Evolutionary conservation across 2,888 invertebrate species (phyloP).

Genomic region (Aproaerema taeniolella): DNA sequence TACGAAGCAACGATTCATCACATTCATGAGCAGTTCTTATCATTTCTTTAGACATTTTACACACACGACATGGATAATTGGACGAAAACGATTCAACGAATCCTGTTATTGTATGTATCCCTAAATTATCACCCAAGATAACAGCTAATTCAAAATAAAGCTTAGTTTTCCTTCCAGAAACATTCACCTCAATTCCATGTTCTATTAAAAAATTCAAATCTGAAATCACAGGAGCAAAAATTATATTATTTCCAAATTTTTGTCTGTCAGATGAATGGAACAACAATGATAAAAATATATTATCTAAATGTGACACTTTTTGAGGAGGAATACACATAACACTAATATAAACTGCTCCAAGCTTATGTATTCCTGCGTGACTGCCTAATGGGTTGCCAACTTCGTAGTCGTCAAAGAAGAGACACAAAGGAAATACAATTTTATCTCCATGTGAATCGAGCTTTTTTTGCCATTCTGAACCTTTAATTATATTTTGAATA

Average conservation of each 20-base stretch:
- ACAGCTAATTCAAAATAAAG: conserved; percentile 17
- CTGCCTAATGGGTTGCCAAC: conserved; percentile 18
- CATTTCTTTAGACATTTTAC: conserved; percentile 14
- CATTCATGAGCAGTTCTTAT: conserved; percentile 7
- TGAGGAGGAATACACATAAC: conserved; percentile 17
- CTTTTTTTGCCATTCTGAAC: conserved; percentile 7
- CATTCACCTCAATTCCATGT: conserved; percentile 6
- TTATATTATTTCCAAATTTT: conserved; percentile 17
- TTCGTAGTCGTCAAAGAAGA: conserved; percentile 21
- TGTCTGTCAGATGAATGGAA: conserved; percentile 19
- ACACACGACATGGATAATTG: conserved; percentile 18
- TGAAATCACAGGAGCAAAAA: conserved; percentile 16
- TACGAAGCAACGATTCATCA: conserved; percentile 15
- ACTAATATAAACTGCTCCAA: conserved; percentile 22
- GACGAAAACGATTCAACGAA: conserved; percentile 22
- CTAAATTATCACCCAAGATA: conserved; percentile 20
- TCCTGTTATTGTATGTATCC: conserved; percentile 18
- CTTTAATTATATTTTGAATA: not conserved
- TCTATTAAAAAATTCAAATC: conserved; percentile 14
- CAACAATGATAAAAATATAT: conserved; percentile 18
- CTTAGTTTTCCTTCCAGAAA: conserved; percentile 10
- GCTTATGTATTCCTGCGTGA: conserved; percentile 18
- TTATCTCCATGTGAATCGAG: conserved; percentile 1
- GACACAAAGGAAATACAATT: conserved; percentile 14
- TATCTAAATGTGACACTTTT: conserved; percentile 9